Evolutionary conservation across 2,797 vertebrate species (phyloP).

Genomic region (Megalops cyprinoides): DNA sequence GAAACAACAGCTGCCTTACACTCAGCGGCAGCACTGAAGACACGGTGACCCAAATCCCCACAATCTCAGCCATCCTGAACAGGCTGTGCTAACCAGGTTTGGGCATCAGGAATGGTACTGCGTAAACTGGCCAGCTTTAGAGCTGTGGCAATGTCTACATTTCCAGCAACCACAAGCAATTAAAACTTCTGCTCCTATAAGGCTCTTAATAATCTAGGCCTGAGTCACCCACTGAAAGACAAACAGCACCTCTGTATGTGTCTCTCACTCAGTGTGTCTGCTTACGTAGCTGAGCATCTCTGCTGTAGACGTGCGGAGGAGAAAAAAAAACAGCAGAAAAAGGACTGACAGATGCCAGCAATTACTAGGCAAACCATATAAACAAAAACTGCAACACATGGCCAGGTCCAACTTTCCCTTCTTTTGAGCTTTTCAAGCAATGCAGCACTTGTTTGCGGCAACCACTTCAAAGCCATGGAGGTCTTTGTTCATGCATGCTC

Average conservation of each 20-base stretch:
- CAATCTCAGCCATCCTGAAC: constrained; percentile 24
- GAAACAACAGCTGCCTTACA: too few species aligned
- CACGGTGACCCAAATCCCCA: background rate
- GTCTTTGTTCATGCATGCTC: constrained; percentile 28
- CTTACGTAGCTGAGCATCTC: background rate
- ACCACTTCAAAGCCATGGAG: too few species aligned
- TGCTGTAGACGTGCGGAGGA: constrained; percentile 10
- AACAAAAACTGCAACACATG: constrained; percentile 61
- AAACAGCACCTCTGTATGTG: background rate
- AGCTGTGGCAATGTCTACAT: constrained; percentile 38
- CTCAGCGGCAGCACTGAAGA: too few species aligned
- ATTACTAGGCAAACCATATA: constrained; percentile 54
- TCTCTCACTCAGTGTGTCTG: background rate
- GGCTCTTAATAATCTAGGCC: constrained; percentile 21
- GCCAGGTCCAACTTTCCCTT: constrained; percentile 59
- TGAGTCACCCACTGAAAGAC: constrained; percentile 1
- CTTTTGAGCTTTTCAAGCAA: constrained; percentile 63
- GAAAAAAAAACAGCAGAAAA: too few species aligned
- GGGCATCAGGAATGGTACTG: constrained; percentile 47
- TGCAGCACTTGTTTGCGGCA: background rate
- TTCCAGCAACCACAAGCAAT: constrained; percentile 51
- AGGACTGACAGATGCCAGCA: constrained; percentile 50
- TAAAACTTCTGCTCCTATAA: constrained; percentile 27
- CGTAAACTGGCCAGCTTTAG: constrained; percentile 53
- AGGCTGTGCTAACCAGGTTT: constrained; percentile 35